A percentile compares a stretch with the other conserved stretches of the same genome.
phyloP scores from a whole-genome alignment of 2,888 invertebrate species.

The Chrysolina haemoptera region DNA sequence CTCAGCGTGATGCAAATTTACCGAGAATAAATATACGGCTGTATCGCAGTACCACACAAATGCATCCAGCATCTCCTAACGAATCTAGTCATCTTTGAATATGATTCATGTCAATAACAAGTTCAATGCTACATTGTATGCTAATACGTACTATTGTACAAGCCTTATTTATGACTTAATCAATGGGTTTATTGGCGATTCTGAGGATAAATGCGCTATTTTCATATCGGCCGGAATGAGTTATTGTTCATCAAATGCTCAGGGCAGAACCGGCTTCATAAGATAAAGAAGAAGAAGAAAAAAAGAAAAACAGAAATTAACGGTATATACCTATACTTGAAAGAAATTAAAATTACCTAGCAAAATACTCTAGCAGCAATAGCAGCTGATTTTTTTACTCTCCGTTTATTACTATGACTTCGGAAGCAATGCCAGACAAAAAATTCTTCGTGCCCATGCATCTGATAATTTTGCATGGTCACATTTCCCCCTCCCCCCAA shows the following conservation, averaged over 20 bases:
- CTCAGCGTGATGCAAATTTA: constrained; percentile 24
- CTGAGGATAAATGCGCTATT: constrained; percentile 27
- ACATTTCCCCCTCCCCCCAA: no score
- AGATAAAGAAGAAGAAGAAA: no score
- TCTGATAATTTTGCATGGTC: no score
- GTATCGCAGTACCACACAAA: background rate
- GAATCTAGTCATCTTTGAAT: constrained; percentile 25
- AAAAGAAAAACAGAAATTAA: background rate
- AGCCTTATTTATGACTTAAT: constrained; percentile 42
- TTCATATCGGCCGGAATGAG: constrained; percentile 11
- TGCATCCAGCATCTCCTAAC: constrained; percentile 20
- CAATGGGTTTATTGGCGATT: constrained; percentile 33
- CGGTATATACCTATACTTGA: no score
- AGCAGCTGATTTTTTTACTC: no score
- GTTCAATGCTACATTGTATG: constrained; percentile 48
- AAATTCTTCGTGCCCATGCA: no score
- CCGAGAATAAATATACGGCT: constrained; percentile 16
- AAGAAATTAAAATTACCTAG: no score
- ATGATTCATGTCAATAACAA: constrained; percentile 40
- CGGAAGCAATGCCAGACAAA: no score
- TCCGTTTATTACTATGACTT: no score
- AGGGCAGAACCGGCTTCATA: background rate
- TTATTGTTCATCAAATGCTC: constrained; percentile 14
- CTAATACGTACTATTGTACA: constrained; percentile 37
- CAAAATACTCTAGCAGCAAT: no score